Evolutionary conservation across 2,797 vertebrate genomes (phyloP), one percentile per base, ranked within the genome.

Genomic region (Falco berigora): DNA sequence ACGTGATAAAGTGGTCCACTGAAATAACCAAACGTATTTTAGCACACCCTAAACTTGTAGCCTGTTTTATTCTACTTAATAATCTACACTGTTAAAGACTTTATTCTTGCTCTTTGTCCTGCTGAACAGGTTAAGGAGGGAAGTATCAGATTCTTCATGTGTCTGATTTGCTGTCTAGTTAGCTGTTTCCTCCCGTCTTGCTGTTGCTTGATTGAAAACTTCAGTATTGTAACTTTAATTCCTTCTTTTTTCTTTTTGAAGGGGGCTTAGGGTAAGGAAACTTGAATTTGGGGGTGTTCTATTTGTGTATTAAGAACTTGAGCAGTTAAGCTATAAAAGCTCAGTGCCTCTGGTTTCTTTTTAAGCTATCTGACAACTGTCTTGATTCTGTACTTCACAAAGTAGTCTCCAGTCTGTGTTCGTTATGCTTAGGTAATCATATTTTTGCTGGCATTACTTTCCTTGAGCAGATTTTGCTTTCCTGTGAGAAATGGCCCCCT

Each of bases 1-100:
- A 18, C 0, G 0, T 27, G 56, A 46, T 69, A 14, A 55, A 84
- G 9, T 50, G 27, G 14, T 68, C 32, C 40, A 23, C 36, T 67
- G 27, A 80, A 95, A 46, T 71, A 90, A 28, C 9, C 6, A 14
- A 66, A 16, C 2, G 0, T 53, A 8, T 50, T 75, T 82, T 36
- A 73, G 34, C 56, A 52, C 14, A 71, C 17, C 14, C 25, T 68
- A 34, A 85, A 23, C 36, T 66, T 79, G n/a, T 28, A 77, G n/a
- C 10, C 27, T 1, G 0, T 62, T 82, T 87, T 9, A 49, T 86
- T 92, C 34, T 50, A 20, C 7, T 74, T 77, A 47, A 28, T 64
- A 3, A 24, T 34, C 40, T 8, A 3, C 30, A 28, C 32, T 0
- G 0, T 46, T 67, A 10, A 77, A 72, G 36, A 16, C 27, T 75